Conservation (phyloP, 2,113 vertebrate species). For the human (Homo sapiens) region DNA sequence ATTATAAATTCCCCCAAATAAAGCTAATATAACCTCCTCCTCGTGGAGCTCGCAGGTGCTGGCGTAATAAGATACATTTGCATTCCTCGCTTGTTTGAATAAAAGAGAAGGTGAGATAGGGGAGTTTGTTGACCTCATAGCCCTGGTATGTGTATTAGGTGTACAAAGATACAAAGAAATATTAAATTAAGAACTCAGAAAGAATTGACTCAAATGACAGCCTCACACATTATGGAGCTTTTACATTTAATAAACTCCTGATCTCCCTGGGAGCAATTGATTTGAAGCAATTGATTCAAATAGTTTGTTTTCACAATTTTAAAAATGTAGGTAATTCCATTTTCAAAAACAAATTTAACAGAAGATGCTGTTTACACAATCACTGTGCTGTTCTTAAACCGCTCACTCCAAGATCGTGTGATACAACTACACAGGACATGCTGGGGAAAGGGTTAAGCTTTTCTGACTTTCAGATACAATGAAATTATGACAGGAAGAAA, state of each 20-base stretch:
- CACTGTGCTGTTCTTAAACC: conserved; percentile 73
- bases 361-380: conserved; percentile 81
- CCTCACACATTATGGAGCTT: conserved; percentile 48
- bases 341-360: conserved; percentile 77
- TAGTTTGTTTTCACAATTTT: conserved; percentile 81
- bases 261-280: conserved; percentile 56
- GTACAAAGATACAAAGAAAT: conserved; percentile 70
- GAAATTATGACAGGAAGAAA: conserved; percentile 94
- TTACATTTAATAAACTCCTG: conserved; percentile 75
- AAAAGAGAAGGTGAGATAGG: conserved; percentile 70
- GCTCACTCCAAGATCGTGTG: conserved; percentile 60
- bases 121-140: conserved; percentile 75
- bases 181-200: conserved; percentile 80
- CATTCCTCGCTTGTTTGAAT: conserved; percentile 55
- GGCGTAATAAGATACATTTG: conserved; percentile 62
- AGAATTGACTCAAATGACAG: conserved; percentile 75
- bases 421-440: conserved; percentile 70
- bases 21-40: not conserved
- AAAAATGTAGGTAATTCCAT: conserved; percentile 70
- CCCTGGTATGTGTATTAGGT: conserved; percentile 53
- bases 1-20: conserved; percentile 55
- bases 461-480: conserved; percentile 90
- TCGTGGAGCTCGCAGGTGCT: conserved; percentile 35
- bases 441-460: conserved; percentile 89
- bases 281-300: conserved; percentile 78